Base-by-base conservation (phyloP, 2,113 vertebrate genomes). In the Bucco capensis region DNA sequence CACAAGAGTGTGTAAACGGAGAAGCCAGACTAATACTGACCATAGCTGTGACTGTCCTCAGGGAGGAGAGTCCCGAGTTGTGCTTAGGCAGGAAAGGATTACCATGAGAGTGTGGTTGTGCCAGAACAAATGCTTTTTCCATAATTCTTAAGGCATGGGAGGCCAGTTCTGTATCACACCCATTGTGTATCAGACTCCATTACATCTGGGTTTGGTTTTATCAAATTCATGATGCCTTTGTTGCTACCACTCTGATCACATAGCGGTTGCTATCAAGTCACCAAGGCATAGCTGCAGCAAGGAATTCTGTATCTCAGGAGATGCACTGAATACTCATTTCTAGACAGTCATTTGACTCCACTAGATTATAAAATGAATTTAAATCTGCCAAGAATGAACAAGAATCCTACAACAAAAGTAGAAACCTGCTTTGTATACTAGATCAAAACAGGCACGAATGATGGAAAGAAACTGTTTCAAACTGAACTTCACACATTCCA, bases 401-500 rank as follows among this genome's bases (percentile, higher is more conserved):
- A 61, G 40, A 92, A 85, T 87, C 54, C 35, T 83, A 19, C 76
- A 93, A 88, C 78, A 87, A 79, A 95, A 85, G 85, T 50, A 76
- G 87, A 95, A 89, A 94, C 75, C 94, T 95, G 84, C 87, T 93
- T 95, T 87, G 87, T 94, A 88, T 85, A 75, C 82, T 73, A 83
- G 71, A 96, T 89, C 93, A 91, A 94, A 96, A 87, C 87, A 93
- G 82, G 60, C 82, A 83, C 5, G 4, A 91, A 89, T 81, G 84
- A 94, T 87, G 95, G 93, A 95, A 95, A 93, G 54, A 92, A 95
- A 92, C 81, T 77, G 65, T 75, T 96, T 93, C 19, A 82, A 93
- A 80, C 72, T 71, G 82, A 92, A 92, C 91, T 92, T 96, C 93
- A 96, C 95, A 96, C 95, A 92, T 96, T 96, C 94, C 95, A 94